A percentile compares a stretch with the other conserved stretches of the same genome.
Evolutionary conservation across 2,888 invertebrate genomes (phyloP).

Genomic region (Plagiodera versicolora): DNA sequence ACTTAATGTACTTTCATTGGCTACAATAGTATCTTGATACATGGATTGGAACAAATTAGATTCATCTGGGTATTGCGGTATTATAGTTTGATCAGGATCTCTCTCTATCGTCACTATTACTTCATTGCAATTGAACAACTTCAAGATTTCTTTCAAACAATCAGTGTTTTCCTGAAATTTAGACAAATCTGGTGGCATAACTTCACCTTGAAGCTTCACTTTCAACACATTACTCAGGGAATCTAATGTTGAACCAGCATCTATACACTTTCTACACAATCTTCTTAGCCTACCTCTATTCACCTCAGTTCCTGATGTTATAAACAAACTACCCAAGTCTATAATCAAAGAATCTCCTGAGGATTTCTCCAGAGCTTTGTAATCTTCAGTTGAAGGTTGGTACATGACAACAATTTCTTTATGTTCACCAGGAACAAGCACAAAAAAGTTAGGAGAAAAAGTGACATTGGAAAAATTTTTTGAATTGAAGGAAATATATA

Average conservation of each 20-base stretch:
- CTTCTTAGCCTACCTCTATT: slow-evolving; percentile 47
- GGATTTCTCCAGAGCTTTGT: slow-evolving; percentile 39
- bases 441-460: slow-evolving; percentile 43
- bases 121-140: slow-evolving; percentile 44
- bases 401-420: slow-evolving; percentile 44
- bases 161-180: slow-evolving; percentile 44
- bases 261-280: slow-evolving; percentile 40
- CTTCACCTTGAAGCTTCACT: slow-evolving; percentile 43
- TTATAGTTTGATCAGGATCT: slow-evolving; percentile 47
- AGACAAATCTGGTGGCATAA: slow-evolving; percentile 44
- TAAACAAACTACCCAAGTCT: slow-evolving; percentile 48
- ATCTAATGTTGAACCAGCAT: slow-evolving; percentile 37
- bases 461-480: slow-evolving; percentile 44
- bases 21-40: slow-evolving; percentile 35
- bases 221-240: slow-evolving; percentile 37
- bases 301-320: slow-evolving; percentile 49
- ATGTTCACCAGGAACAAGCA: slow-evolving; percentile 46
- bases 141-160: slow-evolving; percentile 42
- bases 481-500: slow-evolving; percentile 42
- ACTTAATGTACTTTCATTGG: slow-evolving; percentile 21
- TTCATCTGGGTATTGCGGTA: slow-evolving; percentile 46
- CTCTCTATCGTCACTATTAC: slow-evolving; percentile 50
- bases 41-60: slow-evolving; percentile 48
- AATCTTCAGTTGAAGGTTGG: slow-evolving; percentile 45
- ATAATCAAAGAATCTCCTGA: slow-evolving; percentile 36